phyloP scores from a whole-genome alignment of 1,140 invertebrate species.

The Lasaia peninsularis region DNA sequence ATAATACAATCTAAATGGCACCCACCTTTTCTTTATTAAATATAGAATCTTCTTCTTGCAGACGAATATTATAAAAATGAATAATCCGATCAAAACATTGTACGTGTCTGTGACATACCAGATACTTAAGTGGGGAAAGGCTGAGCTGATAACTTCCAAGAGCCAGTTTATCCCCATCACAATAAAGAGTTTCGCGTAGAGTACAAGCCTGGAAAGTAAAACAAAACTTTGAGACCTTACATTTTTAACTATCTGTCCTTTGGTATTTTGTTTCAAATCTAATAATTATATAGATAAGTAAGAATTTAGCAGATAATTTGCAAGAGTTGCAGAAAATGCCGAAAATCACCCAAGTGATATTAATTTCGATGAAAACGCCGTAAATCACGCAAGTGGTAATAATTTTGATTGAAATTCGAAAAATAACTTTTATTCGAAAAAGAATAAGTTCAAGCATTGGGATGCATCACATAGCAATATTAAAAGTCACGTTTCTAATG shows the following conservation, averaged over 20 bases:
- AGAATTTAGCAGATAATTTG: no score
- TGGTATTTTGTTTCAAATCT: not conserved
- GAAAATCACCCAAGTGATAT: no score
- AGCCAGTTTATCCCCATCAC: conserved; percentile 72
- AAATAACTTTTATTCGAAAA: no score
- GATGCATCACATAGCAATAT: no score
- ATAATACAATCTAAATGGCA: not conserved
- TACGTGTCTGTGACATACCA: conserved; percentile 55
- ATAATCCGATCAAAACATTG: conserved; percentile 65
- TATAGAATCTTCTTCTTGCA: conserved; percentile 71
- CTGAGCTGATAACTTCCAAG: conserved; percentile 53
- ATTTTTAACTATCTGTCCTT: not conserved
- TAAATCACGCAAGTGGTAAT: no score
- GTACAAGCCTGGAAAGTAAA: conserved; percentile 42
- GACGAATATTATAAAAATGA: conserved; percentile 75
- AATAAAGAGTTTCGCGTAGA: conserved; percentile 59
- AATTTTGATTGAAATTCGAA: no score
- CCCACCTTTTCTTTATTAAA: conserved; percentile 61
- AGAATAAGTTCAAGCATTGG: no score
- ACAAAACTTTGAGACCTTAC: conserved; percentile 9
- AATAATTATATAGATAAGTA: not conserved
- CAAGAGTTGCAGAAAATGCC: no score
- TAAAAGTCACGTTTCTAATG: no score
- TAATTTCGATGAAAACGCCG: no score
- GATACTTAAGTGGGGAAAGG: conserved; percentile 40